Conservation (phyloP, 2,888 invertebrate species). For the Plagiodera versicolora region DNA sequence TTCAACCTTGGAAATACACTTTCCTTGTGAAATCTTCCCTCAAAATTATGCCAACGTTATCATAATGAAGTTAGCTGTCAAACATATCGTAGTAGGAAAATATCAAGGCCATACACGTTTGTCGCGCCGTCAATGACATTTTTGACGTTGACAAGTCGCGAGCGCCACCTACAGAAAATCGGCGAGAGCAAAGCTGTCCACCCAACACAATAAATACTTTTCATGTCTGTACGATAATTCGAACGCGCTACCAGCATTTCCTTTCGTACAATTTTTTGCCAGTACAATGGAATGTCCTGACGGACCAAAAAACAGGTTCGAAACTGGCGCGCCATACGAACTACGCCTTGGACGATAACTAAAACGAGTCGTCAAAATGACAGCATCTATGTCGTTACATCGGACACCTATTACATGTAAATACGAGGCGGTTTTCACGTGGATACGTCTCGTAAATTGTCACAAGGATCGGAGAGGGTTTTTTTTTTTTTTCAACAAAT, state of each 20-base stretch:
- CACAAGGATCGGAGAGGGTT: too few relatives aligned
- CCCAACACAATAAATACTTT: slow-evolving; percentile 25
- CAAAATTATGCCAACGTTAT: too few relatives aligned
- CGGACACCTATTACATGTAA: slow-evolving; percentile 23
- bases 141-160: too few relatives aligned
- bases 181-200: too few relatives aligned
- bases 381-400: slow-evolving; percentile 10
- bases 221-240: slow-evolving; percentile 20
- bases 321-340: neutral
- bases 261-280: slow-evolving; percentile 19
- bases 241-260: slow-evolving; percentile 24
- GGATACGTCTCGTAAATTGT: neutral
- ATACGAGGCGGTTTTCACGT: slow-evolving; percentile 14
- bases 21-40: too few relatives aligned
- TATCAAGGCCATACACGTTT: too few relatives aligned
- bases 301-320: neutral
- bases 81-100: too few relatives aligned
- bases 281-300: slow-evolving; percentile 21
- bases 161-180: too few relatives aligned
- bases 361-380: slow-evolving; percentile 10
- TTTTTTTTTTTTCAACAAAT: too few relatives aligned
- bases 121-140: too few relatives aligned
- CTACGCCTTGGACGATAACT: slow-evolving; percentile 14
- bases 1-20: too few relatives aligned
- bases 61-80: too few relatives aligned